A percentile compares a stretch with the other conserved stretches of the same genome.
Evolutionary conservation across 2,888 invertebrate genomes (phyloP).

Genomic region (Hirtodrosophila trivittata): DNA sequence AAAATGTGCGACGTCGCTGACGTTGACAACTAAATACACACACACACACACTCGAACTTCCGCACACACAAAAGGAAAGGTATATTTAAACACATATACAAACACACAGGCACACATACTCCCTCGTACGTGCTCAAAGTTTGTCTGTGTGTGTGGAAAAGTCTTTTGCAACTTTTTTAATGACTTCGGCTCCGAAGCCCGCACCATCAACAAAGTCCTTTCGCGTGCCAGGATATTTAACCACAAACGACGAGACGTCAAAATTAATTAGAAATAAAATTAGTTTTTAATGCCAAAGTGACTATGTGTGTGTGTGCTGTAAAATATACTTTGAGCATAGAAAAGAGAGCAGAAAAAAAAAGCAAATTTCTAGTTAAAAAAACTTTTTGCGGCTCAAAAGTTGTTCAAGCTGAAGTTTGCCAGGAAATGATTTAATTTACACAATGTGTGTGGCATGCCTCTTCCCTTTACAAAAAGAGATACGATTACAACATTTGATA

Average conservation of each 20-base stretch:
- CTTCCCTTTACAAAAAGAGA: no score
- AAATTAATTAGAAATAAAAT: constrained; percentile 79
- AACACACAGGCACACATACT: constrained; percentile 9
- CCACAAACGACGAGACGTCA: constrained; percentile 78
- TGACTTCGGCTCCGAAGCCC: constrained; percentile 62
- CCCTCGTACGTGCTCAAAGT: constrained; percentile 45
- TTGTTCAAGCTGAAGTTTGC: constrained; percentile 42
- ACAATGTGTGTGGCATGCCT: constrained; percentile 31
- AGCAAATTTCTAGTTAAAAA: constrained; percentile 57
- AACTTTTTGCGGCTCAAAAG: constrained; percentile 56
- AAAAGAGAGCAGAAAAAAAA: constrained; percentile 33
- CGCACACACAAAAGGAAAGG: background rate
- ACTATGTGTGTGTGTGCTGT: constrained; percentile 29
- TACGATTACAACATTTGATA: constrained; percentile 4
- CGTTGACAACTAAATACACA: constrained; percentile 72
- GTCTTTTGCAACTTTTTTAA: constrained; percentile 78
- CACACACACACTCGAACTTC: constrained; percentile 10
- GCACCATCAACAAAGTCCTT: constrained; percentile 50
- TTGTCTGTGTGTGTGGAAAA: constrained; percentile 34
- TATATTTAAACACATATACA: constrained; percentile 28
- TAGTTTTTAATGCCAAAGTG: constrained; percentile 74
- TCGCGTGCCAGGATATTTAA: constrained; percentile 77
- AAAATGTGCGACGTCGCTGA: constrained; percentile 73
- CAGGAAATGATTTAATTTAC: constrained; percentile 70
- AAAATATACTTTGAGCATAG: constrained; percentile 60